Evolutionary conservation across 2,113 vertebrate species (phyloP).

Genomic region (Dendropsophus ebraccatus): DNA sequence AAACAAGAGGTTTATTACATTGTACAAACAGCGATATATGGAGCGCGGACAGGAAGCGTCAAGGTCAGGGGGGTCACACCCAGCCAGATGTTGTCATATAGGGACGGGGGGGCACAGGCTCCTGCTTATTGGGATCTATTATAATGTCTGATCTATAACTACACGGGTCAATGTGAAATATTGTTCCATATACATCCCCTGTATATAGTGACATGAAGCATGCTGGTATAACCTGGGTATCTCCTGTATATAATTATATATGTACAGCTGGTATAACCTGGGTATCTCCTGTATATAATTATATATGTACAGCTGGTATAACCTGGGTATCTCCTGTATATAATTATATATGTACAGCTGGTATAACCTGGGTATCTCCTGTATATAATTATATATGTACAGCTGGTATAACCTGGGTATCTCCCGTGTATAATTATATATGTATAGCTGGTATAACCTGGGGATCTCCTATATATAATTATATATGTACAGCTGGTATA

Average conservation of each 20-base stretch:
- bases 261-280: too few species aligned
- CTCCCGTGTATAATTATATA: background rate
- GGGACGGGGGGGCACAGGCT: background rate
- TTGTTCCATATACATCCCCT: background rate
- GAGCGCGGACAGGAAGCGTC: constrained; percentile 3
- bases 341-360: background rate
- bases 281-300: background rate
- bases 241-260: background rate
- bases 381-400: background rate
- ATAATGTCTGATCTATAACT: background rate
- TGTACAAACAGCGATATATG: background rate
- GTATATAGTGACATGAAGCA: background rate
- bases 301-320: background rate
- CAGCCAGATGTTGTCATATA: constrained; percentile 40
- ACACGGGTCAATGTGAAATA: background rate
- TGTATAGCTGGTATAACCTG: background rate
- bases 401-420: too few species aligned
- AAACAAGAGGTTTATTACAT: constrained; percentile 17
- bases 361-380: too few species aligned
- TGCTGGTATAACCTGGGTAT: too few species aligned
- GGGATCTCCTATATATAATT: background rate
- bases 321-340: background rate
- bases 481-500: background rate
- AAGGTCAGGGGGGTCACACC: constrained; percentile 6
- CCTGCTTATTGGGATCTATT: background rate